Evolutionary conservation across 2,888 invertebrate species (phyloP).

Genomic region (Charanyca ferruginea): DNA sequence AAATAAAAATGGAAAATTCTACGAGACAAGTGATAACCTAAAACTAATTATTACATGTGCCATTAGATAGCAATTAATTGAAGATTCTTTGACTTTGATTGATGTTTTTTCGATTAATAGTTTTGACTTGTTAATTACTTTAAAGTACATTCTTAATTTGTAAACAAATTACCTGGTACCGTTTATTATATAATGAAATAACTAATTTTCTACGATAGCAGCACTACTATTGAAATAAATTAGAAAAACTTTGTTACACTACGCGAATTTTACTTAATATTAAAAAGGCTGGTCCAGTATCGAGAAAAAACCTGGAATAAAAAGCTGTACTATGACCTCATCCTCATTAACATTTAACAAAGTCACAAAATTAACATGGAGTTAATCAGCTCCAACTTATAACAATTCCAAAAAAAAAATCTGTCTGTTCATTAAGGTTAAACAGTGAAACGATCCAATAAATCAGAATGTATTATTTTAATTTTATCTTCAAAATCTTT

Average conservation of each 20-base stretch:
- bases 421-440: too few relatives aligned
- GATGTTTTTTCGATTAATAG: not conserved
- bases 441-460: too few relatives aligned
- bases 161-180: not conserved
- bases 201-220: not conserved
- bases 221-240: not conserved
- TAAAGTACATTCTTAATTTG: constrained; percentile 2
- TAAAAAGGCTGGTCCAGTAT: too few relatives aligned
- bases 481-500: too few relatives aligned
- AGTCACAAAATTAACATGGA: too few relatives aligned
- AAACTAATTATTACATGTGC: not conserved
- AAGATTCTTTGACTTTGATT: not conserved
- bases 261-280: not conserved
- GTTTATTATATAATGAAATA: not conserved
- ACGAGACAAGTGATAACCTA: constrained; percentile 27
- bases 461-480: too few relatives aligned
- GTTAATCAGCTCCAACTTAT: too few relatives aligned
- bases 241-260: not conserved
- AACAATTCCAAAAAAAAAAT: too few relatives aligned
- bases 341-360: too few relatives aligned
- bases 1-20: constrained; percentile 14
- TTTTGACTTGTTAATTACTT: not conserved
- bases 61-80: constrained; percentile 12
- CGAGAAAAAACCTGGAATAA: too few relatives aligned
- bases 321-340: too few relatives aligned